Base-by-base conservation (phyloP, 2,888 invertebrate species). In the Anthoptus insignis region DNA sequence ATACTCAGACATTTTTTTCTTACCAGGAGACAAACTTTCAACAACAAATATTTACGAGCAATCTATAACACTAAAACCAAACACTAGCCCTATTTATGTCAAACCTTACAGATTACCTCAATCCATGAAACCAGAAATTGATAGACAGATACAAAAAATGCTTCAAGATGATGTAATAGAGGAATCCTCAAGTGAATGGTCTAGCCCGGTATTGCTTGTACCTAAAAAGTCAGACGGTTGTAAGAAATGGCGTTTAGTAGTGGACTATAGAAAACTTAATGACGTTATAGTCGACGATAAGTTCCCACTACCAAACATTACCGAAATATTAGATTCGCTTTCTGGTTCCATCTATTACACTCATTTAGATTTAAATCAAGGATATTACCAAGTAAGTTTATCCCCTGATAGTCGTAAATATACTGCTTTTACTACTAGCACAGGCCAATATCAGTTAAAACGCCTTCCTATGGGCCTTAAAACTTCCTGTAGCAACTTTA, bases 111-210 rank as follows among this genome's bases (percentile, higher is more conserved):
- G 80, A 53, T 68, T 71, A 27, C 76, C 80, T 0, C 72, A 72
- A 0, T 50, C 67, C 27, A 69, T 78, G 56, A 70, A 73, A 27
- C 59, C 73, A 8, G 81, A 80, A 73, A 75, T 81, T 21, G 65
- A 75, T 34, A 72, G 49, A n/a, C 79, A 82, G 67, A 74, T 79
- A 14, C 56, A 75, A 13, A 72, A 76, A 66, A 21, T 81, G 27
- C 27, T 27, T 27, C 56, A 76, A n/a, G 68, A 81, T 47, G 74
- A 76, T 29, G 76, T 84, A 13, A 82, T 87, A 14, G 63, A 71
- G 59, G 76, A 75, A 21, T 74, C 73, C 19, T 24, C 32, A 21
- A 68, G 68, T 37, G 58, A 65, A 32, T 68, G 68, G 61, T 49
- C 49, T 11, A 68, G 65, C 49, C 67, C 67, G 21, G 21, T 65